Percentiles rank a stretch among this genome's conserved stretches.
phyloP scores from a whole-genome alignment of 2,113 vertebrate species.

The Hippolais icterina region DNA sequence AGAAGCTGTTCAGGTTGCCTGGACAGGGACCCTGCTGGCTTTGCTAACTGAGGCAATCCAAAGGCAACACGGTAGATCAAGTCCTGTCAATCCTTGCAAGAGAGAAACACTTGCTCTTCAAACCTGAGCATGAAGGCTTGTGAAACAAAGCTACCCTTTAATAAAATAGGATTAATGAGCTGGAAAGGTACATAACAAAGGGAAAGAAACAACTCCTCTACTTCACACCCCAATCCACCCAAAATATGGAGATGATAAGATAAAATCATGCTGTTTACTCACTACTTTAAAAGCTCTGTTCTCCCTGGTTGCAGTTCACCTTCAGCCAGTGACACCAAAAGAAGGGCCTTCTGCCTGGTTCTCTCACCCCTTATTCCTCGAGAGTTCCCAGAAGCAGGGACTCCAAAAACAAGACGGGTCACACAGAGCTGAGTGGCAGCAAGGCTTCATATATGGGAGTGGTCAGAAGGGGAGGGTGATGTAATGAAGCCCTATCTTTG shows the following conservation, averaged over 20 bases:
- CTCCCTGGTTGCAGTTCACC: neutral
- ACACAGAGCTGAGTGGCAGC: neutral
- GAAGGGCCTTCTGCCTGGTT: neutral
- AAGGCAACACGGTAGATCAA: neutral
- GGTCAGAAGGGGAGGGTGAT: constrained; percentile 5
- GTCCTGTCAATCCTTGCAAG: neutral
- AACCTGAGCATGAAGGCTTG: neutral
- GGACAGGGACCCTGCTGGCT: neutral
- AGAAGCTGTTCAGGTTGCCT: neutral
- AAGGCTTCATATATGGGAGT: constrained; percentile 48
- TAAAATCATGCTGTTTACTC: constrained; percentile 6
- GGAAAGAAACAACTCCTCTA: neutral
- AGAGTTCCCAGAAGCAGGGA: neutral
- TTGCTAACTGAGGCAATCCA: neutral
- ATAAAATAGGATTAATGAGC: neutral
- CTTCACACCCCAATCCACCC: neutral
- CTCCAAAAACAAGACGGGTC: neutral
- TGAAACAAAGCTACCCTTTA: neutral
- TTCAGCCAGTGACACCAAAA: neutral
- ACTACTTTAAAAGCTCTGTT: neutral
- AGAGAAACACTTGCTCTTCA: neutral
- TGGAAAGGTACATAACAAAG: neutral
- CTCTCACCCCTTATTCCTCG: neutral
- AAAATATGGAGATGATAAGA: neutral
- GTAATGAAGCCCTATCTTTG: neutral